Percentiles rank a stretch among this genome's conserved stretches.
These are phyloP conservation scores for Phalacrocorax pelagicus DNA, from an alignment of 2,113 vertebrate species.

Conservation along the genomic window DNA sequence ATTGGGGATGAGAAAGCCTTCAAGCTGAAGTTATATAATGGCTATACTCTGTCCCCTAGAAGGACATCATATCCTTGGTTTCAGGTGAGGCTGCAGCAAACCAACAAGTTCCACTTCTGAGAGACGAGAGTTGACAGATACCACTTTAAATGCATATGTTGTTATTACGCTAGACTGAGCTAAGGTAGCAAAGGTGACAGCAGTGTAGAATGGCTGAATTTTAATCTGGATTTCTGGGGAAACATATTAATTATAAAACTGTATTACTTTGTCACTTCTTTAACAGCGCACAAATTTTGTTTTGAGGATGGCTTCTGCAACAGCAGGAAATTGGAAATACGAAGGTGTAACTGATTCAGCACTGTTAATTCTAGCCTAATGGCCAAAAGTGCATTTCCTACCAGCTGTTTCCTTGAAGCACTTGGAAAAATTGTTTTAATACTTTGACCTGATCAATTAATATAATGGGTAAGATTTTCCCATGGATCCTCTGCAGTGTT, in stretches of 20 bases:
- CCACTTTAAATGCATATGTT: constrained; percentile 34
- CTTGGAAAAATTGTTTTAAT: neutral
- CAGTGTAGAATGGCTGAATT: neutral
- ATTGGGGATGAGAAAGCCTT: neutral
- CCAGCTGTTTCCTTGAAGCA: neutral
- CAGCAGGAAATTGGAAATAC: neutral
- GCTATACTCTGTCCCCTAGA: neutral
- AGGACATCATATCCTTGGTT: neutral
- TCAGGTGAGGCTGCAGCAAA: neutral
- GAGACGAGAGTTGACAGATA: constrained; percentile 9
- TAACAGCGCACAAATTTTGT: neutral
- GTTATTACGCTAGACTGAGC: neutral
- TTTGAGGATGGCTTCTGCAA: neutral
- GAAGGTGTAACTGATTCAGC: neutral
- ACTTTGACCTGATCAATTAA: neutral
- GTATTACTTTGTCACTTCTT: neutral
- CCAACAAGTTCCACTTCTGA: neutral
- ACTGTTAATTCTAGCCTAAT: neutral
- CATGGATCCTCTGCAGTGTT: neutral
- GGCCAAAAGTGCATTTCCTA: neutral
- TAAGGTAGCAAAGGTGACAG: constrained; percentile 13
- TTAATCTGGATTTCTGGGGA: neutral
- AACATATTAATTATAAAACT: neutral
- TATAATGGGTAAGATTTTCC: neutral
- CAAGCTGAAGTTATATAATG: neutral